These are phyloP conservation scores for Rutilus rutilus DNA, from an alignment of 2,113 vertebrate species.

Conservation along the genomic window DNA sequence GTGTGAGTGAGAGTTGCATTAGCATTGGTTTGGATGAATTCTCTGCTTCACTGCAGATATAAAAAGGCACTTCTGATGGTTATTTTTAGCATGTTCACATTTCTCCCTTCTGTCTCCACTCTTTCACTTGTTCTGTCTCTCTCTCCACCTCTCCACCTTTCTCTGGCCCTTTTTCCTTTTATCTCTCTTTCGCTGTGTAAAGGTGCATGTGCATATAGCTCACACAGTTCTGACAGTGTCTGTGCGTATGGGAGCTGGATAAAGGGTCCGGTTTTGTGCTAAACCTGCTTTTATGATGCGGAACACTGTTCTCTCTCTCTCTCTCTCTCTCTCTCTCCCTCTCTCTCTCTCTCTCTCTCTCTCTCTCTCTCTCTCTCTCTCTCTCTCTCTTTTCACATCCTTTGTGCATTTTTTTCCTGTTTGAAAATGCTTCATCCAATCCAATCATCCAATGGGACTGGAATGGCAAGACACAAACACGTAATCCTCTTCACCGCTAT, in stretches of 20 bases:
- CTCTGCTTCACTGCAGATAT: conserved; percentile 73
- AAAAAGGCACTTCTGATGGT: conserved; percentile 71
- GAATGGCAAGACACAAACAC: conserved; percentile 63
- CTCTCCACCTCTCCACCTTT: not conserved
- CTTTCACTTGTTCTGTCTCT: not conserved
- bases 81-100: conserved; percentile 76
- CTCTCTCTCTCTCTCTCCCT: conserved; percentile 50
- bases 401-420: conserved; percentile 60
- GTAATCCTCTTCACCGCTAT: conserved; percentile 23
- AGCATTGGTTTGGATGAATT: conserved; percentile 68
- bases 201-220: conserved; percentile 60
- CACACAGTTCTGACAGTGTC: conserved; percentile 49
- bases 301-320: conserved; percentile 56
- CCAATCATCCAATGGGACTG: conserved; percentile 55
- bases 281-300: conserved; percentile 64
- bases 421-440: conserved; percentile 67
- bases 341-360: conserved; percentile 57
- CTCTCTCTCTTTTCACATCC: conserved; percentile 37
- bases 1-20: conserved; percentile 50
- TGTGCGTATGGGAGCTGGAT: conserved; percentile 61
- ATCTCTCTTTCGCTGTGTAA: conserved; percentile 51
- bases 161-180: not conserved
- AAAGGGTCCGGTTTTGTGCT: conserved; percentile 64
- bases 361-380: conserved; percentile 42
- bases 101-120: conserved; percentile 55